These are phyloP conservation scores for Urocyon cinereoargenteus DNA, from an alignment of 2,797 vertebrate species.

Conservation along the genomic window DNA sequence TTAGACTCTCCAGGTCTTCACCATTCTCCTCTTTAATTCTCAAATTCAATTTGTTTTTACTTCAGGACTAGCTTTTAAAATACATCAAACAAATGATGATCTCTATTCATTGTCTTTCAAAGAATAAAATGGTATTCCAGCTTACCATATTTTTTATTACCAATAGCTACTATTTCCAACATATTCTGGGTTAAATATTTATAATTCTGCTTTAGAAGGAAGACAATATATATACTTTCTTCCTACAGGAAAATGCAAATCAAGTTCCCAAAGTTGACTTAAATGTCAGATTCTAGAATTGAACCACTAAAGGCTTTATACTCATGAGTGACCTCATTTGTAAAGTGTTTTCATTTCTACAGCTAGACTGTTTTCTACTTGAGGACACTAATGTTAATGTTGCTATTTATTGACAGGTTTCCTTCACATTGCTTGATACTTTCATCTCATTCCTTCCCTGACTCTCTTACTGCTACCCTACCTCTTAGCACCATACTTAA, in stretches of 20 bases:
- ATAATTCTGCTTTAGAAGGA: conserved; percentile 13
- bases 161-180: not conserved
- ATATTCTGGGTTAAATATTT: conserved; percentile 27
- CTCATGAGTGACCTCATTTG: conserved; percentile 6
- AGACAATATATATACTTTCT: not conserved
- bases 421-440: conserved; percentile 11
- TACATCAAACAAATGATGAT: not conserved
- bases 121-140: not conserved
- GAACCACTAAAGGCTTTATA: not conserved
- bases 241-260: not conserved
- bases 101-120: not conserved
- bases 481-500: not conserved
- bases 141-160: not conserved
- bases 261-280: not conserved
- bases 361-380: conserved; percentile 21
- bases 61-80: not conserved
- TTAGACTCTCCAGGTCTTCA: not conserved
- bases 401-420: not conserved
- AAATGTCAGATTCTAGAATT: not conserved
- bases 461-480: not conserved
- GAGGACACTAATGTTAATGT: not conserved
- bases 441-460: not conserved
- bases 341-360: not conserved
- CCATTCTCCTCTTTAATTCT: conserved; percentile 6
- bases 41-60: not conserved